phyloP scores from a whole-genome alignment of 2,113 vertebrate genomes.

The Brachypteracias leptosomus region DNA sequence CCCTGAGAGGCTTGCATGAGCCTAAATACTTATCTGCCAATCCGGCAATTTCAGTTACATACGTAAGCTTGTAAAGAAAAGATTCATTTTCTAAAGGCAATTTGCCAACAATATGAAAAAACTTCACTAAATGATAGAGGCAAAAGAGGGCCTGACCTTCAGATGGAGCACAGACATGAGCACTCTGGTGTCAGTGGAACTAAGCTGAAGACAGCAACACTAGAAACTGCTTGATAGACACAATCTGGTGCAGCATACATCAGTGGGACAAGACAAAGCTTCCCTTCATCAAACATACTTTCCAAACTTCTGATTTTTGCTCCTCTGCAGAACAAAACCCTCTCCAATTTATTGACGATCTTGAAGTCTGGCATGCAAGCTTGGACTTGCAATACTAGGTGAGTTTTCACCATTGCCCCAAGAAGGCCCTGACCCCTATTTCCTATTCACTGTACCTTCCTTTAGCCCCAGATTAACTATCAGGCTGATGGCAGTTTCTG shows the following conservation, averaged over 20 bases:
- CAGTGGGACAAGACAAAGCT: background rate
- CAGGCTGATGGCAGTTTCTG: background rate
- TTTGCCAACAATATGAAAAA: background rate
- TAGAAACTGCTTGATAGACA: background rate
- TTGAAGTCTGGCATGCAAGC: background rate
- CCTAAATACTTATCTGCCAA: background rate
- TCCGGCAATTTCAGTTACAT: background rate
- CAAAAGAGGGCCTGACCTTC: background rate
- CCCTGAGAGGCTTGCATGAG: background rate
- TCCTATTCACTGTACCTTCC: background rate
- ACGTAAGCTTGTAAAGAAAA: background rate
- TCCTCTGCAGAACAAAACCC: background rate
- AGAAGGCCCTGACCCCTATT: background rate
- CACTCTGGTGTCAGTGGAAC: background rate
- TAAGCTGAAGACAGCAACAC: background rate
- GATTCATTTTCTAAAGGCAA: background rate
- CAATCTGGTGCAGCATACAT: background rate
- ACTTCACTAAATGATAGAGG: background rate
- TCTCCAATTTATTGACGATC: background rate
- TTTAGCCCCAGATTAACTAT: background rate
- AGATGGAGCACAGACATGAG: background rate
- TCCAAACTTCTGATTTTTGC: background rate
- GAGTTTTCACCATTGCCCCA: background rate
- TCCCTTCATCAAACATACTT: background rate
- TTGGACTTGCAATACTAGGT: background rate